A percentile compares a stretch with the other conserved stretches of the same genome.
These are phyloP conservation scores for Drosophila gaucha DNA, from an alignment of 2,888 invertebrate genomes.

Conservation along the genomic window DNA sequence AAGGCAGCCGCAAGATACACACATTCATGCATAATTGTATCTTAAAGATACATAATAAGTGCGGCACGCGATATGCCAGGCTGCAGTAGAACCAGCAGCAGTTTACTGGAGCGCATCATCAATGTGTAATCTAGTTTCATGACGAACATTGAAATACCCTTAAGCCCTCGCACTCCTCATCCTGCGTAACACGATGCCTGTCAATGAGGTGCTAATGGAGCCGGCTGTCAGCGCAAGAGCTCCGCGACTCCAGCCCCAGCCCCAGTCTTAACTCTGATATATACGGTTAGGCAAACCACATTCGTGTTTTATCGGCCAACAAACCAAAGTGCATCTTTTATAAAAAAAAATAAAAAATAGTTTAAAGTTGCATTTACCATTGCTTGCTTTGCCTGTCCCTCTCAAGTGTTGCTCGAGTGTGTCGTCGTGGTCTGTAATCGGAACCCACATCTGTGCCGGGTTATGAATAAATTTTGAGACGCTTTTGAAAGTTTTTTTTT, in stretches of 20 bases:
- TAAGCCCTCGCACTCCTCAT: neutral
- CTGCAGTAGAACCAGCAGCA: constrained; percentile 12
- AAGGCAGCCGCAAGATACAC: constrained; percentile 45
- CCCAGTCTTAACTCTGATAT: constrained; percentile 47
- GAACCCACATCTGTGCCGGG: constrained; percentile 32
- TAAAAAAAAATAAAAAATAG: constrained; percentile 17
- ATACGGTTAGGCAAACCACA: constrained; percentile 63
- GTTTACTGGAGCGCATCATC: constrained; percentile 65
- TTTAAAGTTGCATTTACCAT: constrained; percentile 46
- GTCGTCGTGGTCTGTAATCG: constrained; percentile 46
- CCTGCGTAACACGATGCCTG: constrained; percentile 68
- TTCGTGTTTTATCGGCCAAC: constrained; percentile 41
- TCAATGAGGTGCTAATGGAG: constrained; percentile 78
- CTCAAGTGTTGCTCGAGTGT: constrained; percentile 20
- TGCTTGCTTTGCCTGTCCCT: neutral
- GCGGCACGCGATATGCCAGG: constrained; percentile 65
- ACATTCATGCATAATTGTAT: constrained; percentile 49
- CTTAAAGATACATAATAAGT: constrained; percentile 56
- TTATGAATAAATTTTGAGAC: constrained; percentile 27
- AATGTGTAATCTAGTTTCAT: constrained; percentile 44
- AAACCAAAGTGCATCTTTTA: constrained; percentile 37
- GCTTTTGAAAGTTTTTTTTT: constrained; percentile 29
- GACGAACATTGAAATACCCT: constrained; percentile 11
- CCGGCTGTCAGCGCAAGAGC: constrained; percentile 38
- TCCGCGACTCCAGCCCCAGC: constrained; percentile 11